A percentile compares a stretch with the other conserved stretches of the same genome.
These are phyloP conservation scores for Pteruthius melanotis DNA, from an alignment of 2,113 vertebrate species.

Conservation along the genomic window DNA sequence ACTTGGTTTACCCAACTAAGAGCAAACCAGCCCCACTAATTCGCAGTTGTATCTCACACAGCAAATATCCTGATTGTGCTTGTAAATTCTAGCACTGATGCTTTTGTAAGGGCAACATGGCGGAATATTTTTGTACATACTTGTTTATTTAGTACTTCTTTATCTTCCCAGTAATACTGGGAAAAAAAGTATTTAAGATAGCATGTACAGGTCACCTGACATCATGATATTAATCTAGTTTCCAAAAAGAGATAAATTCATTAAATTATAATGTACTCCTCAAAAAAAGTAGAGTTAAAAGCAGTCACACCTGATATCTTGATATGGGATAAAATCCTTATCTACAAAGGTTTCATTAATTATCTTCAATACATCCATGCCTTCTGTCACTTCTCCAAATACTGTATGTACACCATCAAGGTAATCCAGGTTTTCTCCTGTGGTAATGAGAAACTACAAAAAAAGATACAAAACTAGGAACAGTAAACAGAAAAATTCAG, in stretches of 20 bases:
- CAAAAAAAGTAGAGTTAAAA: background rate
- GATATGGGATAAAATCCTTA: slow-evolving; percentile 92
- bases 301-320: slow-evolving; percentile 88
- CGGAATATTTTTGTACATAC: background rate
- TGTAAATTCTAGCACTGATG: background rate
- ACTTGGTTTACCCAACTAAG: background rate
- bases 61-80: background rate
- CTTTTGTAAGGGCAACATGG: background rate
- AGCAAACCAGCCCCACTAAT: background rate
- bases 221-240: background rate
- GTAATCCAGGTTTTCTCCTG: slow-evolving; percentile 91
- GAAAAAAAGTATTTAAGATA: background rate
- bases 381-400: slow-evolving; percentile 96
- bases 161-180: background rate
- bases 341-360: slow-evolving; percentile 96
- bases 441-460: slow-evolving; percentile 92
- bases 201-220: background rate
- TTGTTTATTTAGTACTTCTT: background rate
- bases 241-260: background rate
- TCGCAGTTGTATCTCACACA: background rate
- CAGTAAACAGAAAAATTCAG: background rate
- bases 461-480: background rate
- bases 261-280: background rate
- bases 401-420: slow-evolving; percentile 93
- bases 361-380: slow-evolving; percentile 88